Base-by-base conservation (phyloP, 2,888 invertebrate genomes). In the Heliconius ismenius region DNA sequence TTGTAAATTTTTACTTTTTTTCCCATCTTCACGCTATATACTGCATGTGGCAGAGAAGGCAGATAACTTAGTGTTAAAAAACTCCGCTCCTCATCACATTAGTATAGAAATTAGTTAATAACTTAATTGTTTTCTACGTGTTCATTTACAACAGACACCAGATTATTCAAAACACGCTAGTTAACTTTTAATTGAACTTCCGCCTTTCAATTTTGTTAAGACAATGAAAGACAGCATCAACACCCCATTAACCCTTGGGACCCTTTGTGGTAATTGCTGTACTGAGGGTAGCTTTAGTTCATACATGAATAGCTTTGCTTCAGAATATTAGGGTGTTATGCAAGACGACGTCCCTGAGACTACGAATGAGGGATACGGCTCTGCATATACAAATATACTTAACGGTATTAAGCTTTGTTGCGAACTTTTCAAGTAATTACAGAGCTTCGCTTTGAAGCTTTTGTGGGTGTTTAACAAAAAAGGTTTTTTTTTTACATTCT, bases 271-370 rank as follows among this genome's bases (percentile, higher is more conserved):
- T 79, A 80, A 81, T 80, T 78, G 76, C 80, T 78, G 76, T 80
- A 79, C 73, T 70, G 36, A 62, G 62, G 62, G 62, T 62, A 62
- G 70, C 75, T 54, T 69, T 70, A 70, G 73, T 49, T 73, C 60
- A 74, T 74, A 74, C 49, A 77, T 63, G 81, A 83, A 82, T 81
- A 79, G 81, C 76, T 82, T 81, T 62, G 73, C 62, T 74, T 76
- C 76, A 73, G 81, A 80, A 82, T 82, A 82, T 83, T 83, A 81
- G 82, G 82, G 81, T 80, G 80, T 79, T 80, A 81, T 82, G 80
- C 80, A 79, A 81, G 81, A 78, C 78, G 76, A 74, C 75, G 76
- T 73, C 58, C 62, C 65, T 65, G 64, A 74, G 63, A 36, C 73
- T 73, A 39, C 11, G 43, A 73, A 26, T 62, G 73, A 73, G 73